Percentiles rank a stretch among this genome's conserved stretches.
phyloP scores from a whole-genome alignment of 2,888 invertebrate genomes.

The Cecidostiba fungosa region DNA sequence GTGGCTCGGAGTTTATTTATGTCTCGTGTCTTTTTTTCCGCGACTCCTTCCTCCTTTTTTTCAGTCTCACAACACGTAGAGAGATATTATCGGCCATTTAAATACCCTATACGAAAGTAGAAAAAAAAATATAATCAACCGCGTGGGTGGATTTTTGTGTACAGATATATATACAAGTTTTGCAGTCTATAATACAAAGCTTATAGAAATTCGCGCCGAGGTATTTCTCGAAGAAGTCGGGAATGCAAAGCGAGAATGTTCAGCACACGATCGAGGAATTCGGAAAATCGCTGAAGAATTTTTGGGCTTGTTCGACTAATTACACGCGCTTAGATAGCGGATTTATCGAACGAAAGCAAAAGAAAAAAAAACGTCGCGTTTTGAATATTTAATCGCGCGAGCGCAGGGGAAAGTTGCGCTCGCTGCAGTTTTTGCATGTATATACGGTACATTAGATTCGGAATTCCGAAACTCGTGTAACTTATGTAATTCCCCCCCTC shows the following conservation, averaged over 20 bases:
- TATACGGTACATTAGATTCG: not conserved
- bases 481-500: conserved; percentile 1
- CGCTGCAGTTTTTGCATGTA: not conserved
- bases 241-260: not conserved
- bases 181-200: conserved; percentile 22
- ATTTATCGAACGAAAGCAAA: not conserved
- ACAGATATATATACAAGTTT: too few species aligned
- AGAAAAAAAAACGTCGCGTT: not conserved
- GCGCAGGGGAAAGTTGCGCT: conserved; percentile 13
- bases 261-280: not conserved
- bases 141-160: conserved; percentile 43
- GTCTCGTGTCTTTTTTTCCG: conserved; percentile 40
- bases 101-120: not conserved
- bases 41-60: conserved; percentile 33
- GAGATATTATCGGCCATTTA: not conserved
- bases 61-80: not conserved
- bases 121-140: conserved; percentile 20
- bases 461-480: not conserved
- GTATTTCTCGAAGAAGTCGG: not conserved
- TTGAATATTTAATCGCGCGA: not conserved
- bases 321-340: not conserved
- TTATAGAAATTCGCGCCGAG: conserved; percentile 11
- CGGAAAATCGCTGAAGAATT: not conserved
- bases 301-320: not conserved
- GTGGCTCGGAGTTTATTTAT: conserved; percentile 43